Percentiles rank a stretch among this genome's conserved stretches.
phyloP scores from a whole-genome alignment of 2,797 vertebrate genomes.

The Sparidentex hasta region DNA sequence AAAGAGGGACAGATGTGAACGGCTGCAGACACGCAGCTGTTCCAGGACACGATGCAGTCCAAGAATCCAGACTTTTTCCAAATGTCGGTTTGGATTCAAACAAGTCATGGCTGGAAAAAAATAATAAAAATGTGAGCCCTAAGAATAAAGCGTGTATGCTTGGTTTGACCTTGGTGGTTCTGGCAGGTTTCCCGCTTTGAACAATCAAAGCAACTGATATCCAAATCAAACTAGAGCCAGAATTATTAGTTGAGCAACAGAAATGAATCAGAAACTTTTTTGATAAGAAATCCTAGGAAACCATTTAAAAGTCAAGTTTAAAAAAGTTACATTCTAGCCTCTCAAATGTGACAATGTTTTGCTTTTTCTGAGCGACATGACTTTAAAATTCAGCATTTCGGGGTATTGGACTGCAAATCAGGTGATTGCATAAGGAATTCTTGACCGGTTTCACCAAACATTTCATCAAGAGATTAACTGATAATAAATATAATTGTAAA shows the following conservation, averaged over 20 bases:
- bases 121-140: conserved; percentile 22
- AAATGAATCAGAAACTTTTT: background rate
- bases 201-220: background rate
- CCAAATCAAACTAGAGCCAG: background rate
- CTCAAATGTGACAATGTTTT: background rate
- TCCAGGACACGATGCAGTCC: conserved; percentile 4
- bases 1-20: conserved; percentile 35
- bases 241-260: background rate
- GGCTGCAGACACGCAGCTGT: conserved; percentile 43
- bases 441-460: background rate
- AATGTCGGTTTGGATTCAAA: conserved; percentile 24
- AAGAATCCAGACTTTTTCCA: conserved; percentile 39
- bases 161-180: conserved; percentile 2
- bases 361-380: background rate
- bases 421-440: background rate
- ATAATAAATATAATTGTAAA: background rate
- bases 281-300: too few species aligned
- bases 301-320: background rate
- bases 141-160: background rate
- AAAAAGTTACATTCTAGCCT: background rate
- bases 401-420: background rate
- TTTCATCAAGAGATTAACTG: background rate
- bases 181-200: background rate
- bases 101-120: conserved; percentile 25
- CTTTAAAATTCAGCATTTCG: background rate